Evolutionary conservation across 2,113 vertebrate species (phyloP).

Genomic region (Grus americana): DNA sequence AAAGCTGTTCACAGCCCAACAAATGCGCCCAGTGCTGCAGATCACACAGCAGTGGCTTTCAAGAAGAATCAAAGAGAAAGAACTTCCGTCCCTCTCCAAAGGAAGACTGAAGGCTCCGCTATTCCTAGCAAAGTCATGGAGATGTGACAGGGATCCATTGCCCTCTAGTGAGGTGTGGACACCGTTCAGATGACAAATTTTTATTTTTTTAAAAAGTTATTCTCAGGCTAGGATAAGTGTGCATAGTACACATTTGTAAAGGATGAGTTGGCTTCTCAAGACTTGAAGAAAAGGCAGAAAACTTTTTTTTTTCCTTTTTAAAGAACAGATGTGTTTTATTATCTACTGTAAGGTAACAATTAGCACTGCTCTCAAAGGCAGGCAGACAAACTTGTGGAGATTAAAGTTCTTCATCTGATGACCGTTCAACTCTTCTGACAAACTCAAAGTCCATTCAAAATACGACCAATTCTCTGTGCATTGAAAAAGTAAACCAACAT

Average conservation of each 20-base stretch:
- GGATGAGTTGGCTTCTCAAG: background rate
- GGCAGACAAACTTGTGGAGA: background rate
- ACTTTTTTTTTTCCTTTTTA: background rate
- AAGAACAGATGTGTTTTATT: background rate
- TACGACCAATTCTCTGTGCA: background rate
- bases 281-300: background rate
- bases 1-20: background rate
- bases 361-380: background rate
- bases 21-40: accelerated
- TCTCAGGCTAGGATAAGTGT: background rate
- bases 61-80: background rate
- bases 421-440: background rate
- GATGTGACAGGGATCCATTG: background rate
- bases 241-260: background rate
- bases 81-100: background rate
- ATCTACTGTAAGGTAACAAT: background rate
- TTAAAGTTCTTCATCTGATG: background rate
- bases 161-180: background rate
- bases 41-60: background rate
- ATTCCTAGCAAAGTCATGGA: background rate
- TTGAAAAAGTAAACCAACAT: background rate
- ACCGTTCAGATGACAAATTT: accelerated
- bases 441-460: background rate
- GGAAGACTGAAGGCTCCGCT: background rate
- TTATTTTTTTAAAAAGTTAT: background rate